Percentiles rank a stretch among this genome's conserved stretches.
These are phyloP conservation scores for Characodon lateralis DNA, from an alignment of 2,797 vertebrate species.

Conservation along the genomic window DNA sequence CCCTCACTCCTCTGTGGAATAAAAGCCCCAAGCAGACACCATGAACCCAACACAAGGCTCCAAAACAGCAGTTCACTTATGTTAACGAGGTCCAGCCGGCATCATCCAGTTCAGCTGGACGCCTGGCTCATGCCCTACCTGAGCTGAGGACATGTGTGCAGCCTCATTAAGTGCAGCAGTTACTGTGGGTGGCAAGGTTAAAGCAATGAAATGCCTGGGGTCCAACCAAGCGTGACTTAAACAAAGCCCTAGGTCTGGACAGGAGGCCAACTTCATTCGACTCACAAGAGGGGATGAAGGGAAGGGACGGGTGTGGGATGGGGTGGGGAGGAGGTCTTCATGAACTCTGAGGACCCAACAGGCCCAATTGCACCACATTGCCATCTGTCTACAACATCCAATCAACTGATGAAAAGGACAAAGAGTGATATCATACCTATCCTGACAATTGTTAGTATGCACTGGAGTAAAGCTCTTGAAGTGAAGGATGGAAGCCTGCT, in stretches of 20 bases:
- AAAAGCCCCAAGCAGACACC: slow-evolving; percentile 50
- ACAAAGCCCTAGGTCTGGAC: slow-evolving; percentile 91
- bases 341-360: slow-evolving; percentile 83
- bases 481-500: slow-evolving; percentile 45
- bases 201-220: slow-evolving; percentile 93
- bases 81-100: slow-evolving; percentile 48
- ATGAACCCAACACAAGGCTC: slow-evolving; percentile 19
- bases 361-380: slow-evolving; percentile 75
- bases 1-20: slow-evolving; percentile 63
- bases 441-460: slow-evolving; percentile 73
- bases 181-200: slow-evolving; percentile 96
- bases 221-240: slow-evolving; percentile 94
- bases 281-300: slow-evolving; percentile 80
- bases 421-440: slow-evolving; percentile 78
- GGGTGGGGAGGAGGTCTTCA: slow-evolving; percentile 45
- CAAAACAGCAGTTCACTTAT: slow-evolving; percentile 18
- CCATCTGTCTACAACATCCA: slow-evolving; percentile 81
- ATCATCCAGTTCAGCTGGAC: slow-evolving; percentile 55
- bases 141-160: slow-evolving; percentile 88
- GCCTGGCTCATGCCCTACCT: slow-evolving; percentile 78
- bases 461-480: slow-evolving; percentile 70
- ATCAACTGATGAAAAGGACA: slow-evolving; percentile 77
- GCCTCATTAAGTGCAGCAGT: slow-evolving; percentile 92
- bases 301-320: slow-evolving; percentile 8
- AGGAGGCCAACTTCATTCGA: slow-evolving; percentile 89